These are phyloP conservation scores for Andricus grossulariae DNA, from an alignment of 1,140 invertebrate genomes.

Conservation along the genomic window DNA sequence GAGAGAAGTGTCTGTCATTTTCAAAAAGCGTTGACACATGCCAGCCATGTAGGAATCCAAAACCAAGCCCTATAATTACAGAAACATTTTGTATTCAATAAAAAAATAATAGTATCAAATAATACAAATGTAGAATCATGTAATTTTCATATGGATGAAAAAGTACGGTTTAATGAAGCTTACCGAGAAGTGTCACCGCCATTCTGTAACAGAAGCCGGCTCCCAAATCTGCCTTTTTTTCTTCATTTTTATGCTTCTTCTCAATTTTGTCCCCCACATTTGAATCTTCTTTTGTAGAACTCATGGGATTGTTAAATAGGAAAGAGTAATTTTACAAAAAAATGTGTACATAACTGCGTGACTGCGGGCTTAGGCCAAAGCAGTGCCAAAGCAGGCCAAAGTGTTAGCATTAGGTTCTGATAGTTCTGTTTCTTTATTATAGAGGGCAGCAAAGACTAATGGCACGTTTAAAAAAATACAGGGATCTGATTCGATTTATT, in stretches of 20 bases:
- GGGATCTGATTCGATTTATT: too few relatives aligned
- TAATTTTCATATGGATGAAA: slow-evolving; percentile 36
- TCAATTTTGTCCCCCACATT: background rate
- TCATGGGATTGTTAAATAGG: slow-evolving; percentile 3
- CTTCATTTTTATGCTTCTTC: background rate
- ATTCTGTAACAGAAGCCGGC: slow-evolving; percentile 27
- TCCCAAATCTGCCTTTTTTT: background rate
- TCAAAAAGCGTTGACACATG: slow-evolving; percentile 87
- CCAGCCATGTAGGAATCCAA: slow-evolving; percentile 76
- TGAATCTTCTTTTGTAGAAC: background rate
- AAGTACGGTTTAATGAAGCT: slow-evolving; percentile 28
- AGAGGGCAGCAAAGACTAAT: too few relatives aligned
- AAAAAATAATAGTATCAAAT: background rate
- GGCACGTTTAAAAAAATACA: too few relatives aligned
- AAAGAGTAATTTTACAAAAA: background rate
- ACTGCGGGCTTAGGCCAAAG: too few relatives aligned
- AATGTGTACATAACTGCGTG: slow-evolving; percentile 4
- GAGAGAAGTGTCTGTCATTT: slow-evolving; percentile 88
- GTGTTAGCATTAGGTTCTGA: too few relatives aligned
- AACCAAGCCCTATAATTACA: slow-evolving; percentile 59
- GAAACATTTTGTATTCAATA: slow-evolving; percentile 35
- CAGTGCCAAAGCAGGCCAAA: too few relatives aligned
- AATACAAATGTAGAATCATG: slow-evolving; percentile 18
- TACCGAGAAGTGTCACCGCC: slow-evolving; percentile 26
- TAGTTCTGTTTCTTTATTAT: too few relatives aligned